Evolutionary conservation across 2,888 invertebrate species (phyloP), one percentile per base, ranked within the genome.

Genomic region (Diplazon laetatorius): DNA sequence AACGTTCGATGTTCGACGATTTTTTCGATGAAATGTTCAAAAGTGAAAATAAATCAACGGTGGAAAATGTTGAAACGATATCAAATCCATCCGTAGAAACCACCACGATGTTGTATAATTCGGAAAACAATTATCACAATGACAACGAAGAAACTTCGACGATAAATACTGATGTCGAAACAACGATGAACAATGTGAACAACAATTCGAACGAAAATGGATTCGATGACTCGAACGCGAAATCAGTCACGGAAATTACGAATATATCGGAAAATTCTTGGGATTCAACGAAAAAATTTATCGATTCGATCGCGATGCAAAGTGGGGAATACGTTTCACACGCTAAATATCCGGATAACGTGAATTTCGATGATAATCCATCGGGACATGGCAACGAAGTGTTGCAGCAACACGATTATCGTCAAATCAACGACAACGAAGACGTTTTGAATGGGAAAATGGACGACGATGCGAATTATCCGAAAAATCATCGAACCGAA

Each of bases 251-350:
- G 30, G 30, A 30, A 2, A 30, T 30, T n/a, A n/a, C 30, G 30
- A 30, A 5, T 5, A 30, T 2, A 30, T 30, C 30, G 30, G 3
- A 91, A 91, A 52, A 88, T 91, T 82, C 80, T 73, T 57, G 85
- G 89, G 92, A 63, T 86, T 83, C 80, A 85, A 89, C 80, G 84
- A 91, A 77, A 88, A 88, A 87, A 89, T 87, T 78, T 92, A 85
- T 88, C 90, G 89, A 84, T 89, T 80, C 82, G 87, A 78, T 86
- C 85, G 73, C 82, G 89, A 80, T 85, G 85, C 57, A 88, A 85
- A 74, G 84, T 89, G 68, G 91, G 91, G 78, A 92, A 91, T 84
- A 87, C n/a, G n/a, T n/a, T n/a, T n/a, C 6, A 55, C 88, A 84
- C 83, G 89, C 46, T 68, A 16, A 60, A 68, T 35, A 84, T 9